Conservation (phyloP, 2,888 invertebrate genomes). For the Hoplodrina ambigua region DNA sequence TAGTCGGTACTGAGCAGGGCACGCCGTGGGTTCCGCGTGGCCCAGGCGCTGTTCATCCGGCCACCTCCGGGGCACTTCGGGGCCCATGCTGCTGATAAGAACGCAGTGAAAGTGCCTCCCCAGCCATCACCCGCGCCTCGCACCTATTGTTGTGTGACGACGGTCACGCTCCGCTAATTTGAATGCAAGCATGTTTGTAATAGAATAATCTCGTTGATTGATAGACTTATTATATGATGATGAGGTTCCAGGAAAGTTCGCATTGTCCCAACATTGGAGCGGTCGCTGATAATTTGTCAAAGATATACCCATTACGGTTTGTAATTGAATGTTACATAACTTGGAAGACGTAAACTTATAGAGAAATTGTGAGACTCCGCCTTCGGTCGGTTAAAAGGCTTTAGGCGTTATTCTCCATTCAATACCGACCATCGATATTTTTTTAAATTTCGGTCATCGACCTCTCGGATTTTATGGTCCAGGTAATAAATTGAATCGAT, state of each 20-base stretch:
- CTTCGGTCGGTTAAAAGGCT: conserved; percentile 82
- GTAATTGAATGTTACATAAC: conserved; percentile 87
- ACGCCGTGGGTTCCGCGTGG: conserved; percentile 52
- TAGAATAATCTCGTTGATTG: conserved; percentile 85
- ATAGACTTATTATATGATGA: conserved; percentile 85
- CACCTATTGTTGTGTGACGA: conserved; percentile 78
- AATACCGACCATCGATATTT: conserved; percentile 75
- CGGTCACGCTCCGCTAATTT: conserved; percentile 83
- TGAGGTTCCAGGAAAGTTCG: conserved; percentile 81
- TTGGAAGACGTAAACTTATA: conserved; percentile 75
- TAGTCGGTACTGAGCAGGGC: conserved; percentile 42
- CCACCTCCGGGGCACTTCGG: conserved; percentile 57
- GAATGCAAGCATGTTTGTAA: conserved; percentile 81
- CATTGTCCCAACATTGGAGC: conserved; percentile 77
- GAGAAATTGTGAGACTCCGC: conserved; percentile 84
- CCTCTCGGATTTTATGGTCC: conserved; percentile 82
- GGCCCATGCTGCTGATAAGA: conserved; percentile 72
- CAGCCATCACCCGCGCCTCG: conserved; percentile 66
- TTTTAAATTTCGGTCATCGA: conserved; percentile 78
- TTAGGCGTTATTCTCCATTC: conserved; percentile 85
- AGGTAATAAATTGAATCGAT: conserved; percentile 85
- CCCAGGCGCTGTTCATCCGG: conserved; percentile 64
- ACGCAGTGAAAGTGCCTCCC: conserved; percentile 78
- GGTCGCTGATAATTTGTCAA: conserved; percentile 77
- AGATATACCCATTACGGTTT: conserved; percentile 77